Conservation (phyloP, 1,140 invertebrate genomes). For the Idris sp. region DNA sequence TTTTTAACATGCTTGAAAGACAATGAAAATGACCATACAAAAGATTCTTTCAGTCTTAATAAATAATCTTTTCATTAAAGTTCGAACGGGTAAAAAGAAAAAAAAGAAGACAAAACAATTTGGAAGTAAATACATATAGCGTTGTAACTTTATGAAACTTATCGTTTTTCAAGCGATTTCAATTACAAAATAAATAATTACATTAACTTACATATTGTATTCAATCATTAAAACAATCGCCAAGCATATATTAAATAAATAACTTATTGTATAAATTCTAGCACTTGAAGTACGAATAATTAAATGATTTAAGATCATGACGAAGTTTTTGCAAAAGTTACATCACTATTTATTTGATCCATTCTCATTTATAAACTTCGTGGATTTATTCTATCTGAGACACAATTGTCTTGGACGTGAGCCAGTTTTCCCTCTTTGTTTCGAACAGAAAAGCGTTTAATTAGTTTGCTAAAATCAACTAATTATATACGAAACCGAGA, state of each 20-base stretch:
- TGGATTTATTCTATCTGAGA: slow-evolving; percentile 39
- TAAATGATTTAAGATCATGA: slow-evolving; percentile 25
- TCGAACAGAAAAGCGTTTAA: slow-evolving; percentile 37
- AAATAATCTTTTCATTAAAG: slow-evolving; percentile 52
- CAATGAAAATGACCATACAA: slow-evolving; percentile 22
- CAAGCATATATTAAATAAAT: slow-evolving; percentile 26
- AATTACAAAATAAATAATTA: too few species aligned
- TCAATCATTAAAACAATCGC: slow-evolving; percentile 1
- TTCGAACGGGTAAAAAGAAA: slow-evolving; percentile 16
- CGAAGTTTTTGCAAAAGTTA: slow-evolving; percentile 47
- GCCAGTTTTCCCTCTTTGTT: slow-evolving; percentile 57
- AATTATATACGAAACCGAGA: slow-evolving; percentile 43
- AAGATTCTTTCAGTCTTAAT: slow-evolving; percentile 71
- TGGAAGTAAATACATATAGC: slow-evolving; percentile 6
- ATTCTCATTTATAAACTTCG: slow-evolving; percentile 48
- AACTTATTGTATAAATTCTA: slow-evolving; percentile 10
- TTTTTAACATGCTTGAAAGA: slow-evolving; percentile 9
- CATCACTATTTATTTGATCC: slow-evolving; percentile 50
- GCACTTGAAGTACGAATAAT: slow-evolving; percentile 22
- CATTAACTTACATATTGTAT: neutral
- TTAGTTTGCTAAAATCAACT: slow-evolving; percentile 37
- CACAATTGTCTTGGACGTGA: slow-evolving; percentile 66
- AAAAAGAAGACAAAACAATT: slow-evolving; percentile 66
- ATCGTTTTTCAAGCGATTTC: neutral
- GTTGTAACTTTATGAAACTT: neutral